Evolutionary conservation across 1,140 invertebrate genomes (phyloP).

Genomic region (Bilobella aurantiaca): DNA sequence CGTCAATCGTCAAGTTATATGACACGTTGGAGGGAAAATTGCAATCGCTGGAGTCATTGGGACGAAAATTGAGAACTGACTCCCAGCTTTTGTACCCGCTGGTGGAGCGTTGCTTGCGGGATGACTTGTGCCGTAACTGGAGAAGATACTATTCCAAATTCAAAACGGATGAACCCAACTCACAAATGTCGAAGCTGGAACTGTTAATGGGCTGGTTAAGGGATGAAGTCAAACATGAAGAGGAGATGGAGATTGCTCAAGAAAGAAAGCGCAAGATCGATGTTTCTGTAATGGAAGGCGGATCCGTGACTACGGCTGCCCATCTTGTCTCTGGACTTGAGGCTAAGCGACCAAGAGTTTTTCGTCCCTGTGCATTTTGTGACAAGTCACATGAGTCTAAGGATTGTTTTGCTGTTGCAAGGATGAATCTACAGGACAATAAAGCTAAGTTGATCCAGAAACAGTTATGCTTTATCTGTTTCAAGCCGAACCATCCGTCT

Average conservation of each 20-base stretch:
- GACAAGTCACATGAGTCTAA: neutral
- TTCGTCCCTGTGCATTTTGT: constrained; percentile 16
- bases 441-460: neutral
- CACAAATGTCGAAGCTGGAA: too few species aligned
- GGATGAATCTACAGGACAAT: neutral
- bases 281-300: neutral
- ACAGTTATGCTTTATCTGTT: neutral
- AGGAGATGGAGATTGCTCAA: neutral
- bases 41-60: constrained; percentile 6
- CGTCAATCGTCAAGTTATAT: neutral
- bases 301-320: neutral
- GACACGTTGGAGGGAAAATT: constrained; percentile 7
- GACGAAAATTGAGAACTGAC: neutral
- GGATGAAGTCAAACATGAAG: neutral
- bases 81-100: constrained; percentile 21
- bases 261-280: neutral
- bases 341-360: too few species aligned
- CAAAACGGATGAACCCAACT: too few species aligned
- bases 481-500: neutral
- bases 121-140: constrained; percentile 24
- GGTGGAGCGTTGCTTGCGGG: constrained; percentile 35
- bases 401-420: neutral
- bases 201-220: too few species aligned
- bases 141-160: neutral
- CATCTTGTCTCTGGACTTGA: neutral